A percentile compares a stretch with the other conserved stretches of the same genome.
phyloP scores from a whole-genome alignment of 92 coral and sea anemone species.

The Siderastrea radians region DNA sequence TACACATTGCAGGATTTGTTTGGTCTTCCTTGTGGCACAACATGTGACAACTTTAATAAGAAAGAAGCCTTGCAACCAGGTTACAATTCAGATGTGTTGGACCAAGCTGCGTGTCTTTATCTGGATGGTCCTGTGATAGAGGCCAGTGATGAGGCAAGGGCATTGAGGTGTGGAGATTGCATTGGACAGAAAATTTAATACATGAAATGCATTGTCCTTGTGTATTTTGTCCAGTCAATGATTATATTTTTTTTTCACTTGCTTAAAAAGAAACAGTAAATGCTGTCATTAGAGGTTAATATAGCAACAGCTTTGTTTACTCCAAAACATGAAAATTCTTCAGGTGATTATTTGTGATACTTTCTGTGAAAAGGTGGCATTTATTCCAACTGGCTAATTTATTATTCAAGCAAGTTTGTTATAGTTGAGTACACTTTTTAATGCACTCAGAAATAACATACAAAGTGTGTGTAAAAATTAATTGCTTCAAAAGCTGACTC shows the following conservation, averaged over 20 bases:
- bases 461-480: too few species aligned
- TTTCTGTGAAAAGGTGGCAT: too few species aligned
- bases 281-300: too few species aligned
- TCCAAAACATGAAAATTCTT: too few species aligned
- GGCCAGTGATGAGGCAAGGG: slow-evolving; percentile 42
- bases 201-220: background rate
- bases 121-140: slow-evolving; percentile 23
- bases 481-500: too few species aligned
- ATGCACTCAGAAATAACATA: too few species aligned
- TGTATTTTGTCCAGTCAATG: background rate
- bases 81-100: background rate
- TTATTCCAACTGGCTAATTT: too few species aligned
- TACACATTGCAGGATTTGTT: slow-evolving; percentile 11
- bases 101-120: slow-evolving; percentile 5
- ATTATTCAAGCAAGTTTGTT: too few species aligned
- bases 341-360: too few species aligned
- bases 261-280: too few species aligned
- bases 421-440: too few species aligned
- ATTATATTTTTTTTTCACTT: background rate
- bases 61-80: slow-evolving; percentile 16
- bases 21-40: slow-evolving; percentile 43
- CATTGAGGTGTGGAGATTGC: background rate
- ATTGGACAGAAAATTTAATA: background rate
- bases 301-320: too few species aligned
- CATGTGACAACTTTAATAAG: slow-evolving; percentile 17